Evolutionary conservation across 92 coral and sea anemone species (phyloP).

Genomic region (Porites lobata): DNA sequence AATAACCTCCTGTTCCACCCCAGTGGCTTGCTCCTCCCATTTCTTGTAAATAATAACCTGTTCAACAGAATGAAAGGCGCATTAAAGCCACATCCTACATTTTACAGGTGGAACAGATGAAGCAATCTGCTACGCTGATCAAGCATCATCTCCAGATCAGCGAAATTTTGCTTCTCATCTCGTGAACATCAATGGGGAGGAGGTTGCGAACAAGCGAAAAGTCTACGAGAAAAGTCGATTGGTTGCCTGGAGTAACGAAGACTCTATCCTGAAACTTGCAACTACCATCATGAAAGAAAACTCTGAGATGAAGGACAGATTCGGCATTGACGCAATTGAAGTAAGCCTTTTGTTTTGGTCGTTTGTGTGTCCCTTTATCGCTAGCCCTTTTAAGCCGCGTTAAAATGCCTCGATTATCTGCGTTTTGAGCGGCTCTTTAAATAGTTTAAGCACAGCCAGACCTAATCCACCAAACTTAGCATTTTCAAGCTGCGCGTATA

Average conservation of each 20-base stretch:
- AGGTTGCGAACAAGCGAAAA: slow-evolving; percentile 59
- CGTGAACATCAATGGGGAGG: slow-evolving; percentile 59
- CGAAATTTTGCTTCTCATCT: slow-evolving; percentile 51
- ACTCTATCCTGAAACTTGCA: slow-evolving; percentile 31
- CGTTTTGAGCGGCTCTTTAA: too few species aligned
- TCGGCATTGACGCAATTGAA: slow-evolving; percentile 25
- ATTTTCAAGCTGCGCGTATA: too few species aligned
- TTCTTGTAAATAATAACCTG: too few species aligned
- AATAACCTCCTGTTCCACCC: too few species aligned
- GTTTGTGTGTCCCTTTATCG: too few species aligned
- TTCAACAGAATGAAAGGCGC: background rate
- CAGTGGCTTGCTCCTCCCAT: too few species aligned
- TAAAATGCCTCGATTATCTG: too few species aligned
- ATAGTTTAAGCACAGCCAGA: too few species aligned
- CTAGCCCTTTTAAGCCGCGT: too few species aligned
- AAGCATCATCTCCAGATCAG: slow-evolving; percentile 43
- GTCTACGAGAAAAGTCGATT: slow-evolving; percentile 56
- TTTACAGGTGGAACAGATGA: slow-evolving; percentile 48
- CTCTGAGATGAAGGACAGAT: slow-evolving; percentile 21
- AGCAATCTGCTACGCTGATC: slow-evolving; percentile 56
- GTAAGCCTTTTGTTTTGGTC: background rate
- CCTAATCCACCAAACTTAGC: too few species aligned
- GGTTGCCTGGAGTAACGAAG: slow-evolving; percentile 47
- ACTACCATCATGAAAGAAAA: slow-evolving; percentile 44
- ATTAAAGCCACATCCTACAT: background rate